These are phyloP conservation scores for Lepidurus arcticus DNA, from an alignment of 1,140 invertebrate species.

Conservation along the genomic window DNA sequence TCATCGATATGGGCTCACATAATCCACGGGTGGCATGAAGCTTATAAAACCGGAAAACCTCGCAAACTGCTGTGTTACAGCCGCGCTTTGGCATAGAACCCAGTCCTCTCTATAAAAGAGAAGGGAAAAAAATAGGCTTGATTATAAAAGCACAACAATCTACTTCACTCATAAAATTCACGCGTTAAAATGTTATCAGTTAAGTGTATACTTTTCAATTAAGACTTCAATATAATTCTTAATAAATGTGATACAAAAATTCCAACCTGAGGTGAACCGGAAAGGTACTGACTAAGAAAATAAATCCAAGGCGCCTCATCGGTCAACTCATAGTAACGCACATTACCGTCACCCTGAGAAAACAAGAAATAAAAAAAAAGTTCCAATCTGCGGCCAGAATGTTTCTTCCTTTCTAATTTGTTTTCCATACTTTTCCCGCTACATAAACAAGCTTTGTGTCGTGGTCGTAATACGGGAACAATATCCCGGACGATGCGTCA, in stretches of 20 bases:
- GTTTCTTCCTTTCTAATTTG: neutral
- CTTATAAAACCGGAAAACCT: constrained; percentile 88
- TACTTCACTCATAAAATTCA: neutral
- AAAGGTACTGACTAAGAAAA: constrained; percentile 87
- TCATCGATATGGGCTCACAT: constrained; percentile 89
- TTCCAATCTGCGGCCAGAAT: neutral
- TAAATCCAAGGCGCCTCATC: constrained; percentile 77
- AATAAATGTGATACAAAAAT: constrained; percentile 39
- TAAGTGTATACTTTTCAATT: neutral
- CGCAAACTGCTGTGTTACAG: constrained; percentile 70
- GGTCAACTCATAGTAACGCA: constrained; percentile 88
- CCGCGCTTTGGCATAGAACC: constrained; percentile 91
- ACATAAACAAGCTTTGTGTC: constrained; percentile 83
- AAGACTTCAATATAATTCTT: too few relatives aligned
- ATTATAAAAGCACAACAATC: neutral
- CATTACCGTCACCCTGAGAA: constrained; percentile 83
- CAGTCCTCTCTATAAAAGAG: constrained; percentile 62
- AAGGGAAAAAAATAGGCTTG: neutral
- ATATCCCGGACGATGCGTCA: constrained; percentile 84
- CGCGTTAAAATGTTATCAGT: neutral
- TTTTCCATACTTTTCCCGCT: constrained; percentile 62
- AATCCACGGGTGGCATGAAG: constrained; percentile 77
- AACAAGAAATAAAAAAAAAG: constrained; percentile 29
- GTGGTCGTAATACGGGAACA: constrained; percentile 88
- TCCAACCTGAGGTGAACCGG: constrained; percentile 65